Evolutionary conservation across 2,797 vertebrate species (phyloP), one percentile per base, ranked within the genome.

Genomic region (Poecile montanus): DNA sequence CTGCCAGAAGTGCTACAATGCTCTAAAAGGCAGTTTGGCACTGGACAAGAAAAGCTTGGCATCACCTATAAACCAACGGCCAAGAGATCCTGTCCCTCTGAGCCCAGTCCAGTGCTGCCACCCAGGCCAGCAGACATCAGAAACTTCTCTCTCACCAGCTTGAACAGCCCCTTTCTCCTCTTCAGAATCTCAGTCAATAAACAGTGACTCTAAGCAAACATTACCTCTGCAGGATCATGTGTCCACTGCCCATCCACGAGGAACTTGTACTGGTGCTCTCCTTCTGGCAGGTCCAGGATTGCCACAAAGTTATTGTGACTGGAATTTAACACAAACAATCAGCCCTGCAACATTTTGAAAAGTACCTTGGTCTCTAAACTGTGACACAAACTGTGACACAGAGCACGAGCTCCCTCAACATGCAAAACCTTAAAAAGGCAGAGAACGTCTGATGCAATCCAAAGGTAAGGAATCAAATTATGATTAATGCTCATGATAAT

Each of bases 201-300:
- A 2, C 32, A 78, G 3, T 0, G 15, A 32, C 19, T 23, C 15
- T 5, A 81, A 70, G 70, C 78, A 68, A 57, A 61, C 1, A 2
- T 96, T 97, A 99, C 99, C 98, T 99, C 99, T 17, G 98, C 97
- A 14, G 99, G 98, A 95, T 99, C 99, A 7, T 99, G 98, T 3
- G 98, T 99, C 99, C 99, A 99, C 97, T 99, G 98, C 22, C 99
- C 99, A 27, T 99, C 99, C 73, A 99, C 99, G 15, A 98, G 98
- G 91, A 99, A 99, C 97, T 99, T 99, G 97, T 99, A 99, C 87
- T 99, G 99, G 96, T 99, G 99, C 92, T 99, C 99, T 71, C 99
- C 99, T 97, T 99, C 99, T 0, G 99, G 99, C 92, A 99, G 98
- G 93, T 99, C 99, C 97, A 99, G 96, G 77, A 99, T 98, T 12